Evolutionary conservation across 2,888 invertebrate genomes (phyloP).

Genomic region (Drosophila formosana): DNA sequence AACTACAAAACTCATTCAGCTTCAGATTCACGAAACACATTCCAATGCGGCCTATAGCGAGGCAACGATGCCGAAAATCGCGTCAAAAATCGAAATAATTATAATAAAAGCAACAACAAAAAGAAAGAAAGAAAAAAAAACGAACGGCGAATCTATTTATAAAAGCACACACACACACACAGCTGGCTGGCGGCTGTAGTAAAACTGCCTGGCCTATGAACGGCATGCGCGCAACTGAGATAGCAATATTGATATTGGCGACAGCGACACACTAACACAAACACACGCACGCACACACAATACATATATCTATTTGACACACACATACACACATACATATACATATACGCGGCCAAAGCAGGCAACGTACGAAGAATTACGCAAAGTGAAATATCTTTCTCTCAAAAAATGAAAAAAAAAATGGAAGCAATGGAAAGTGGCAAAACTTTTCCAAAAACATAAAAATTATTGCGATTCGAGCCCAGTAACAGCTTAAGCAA

Average conservation of each 20-base stretch:
- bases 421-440: slow-evolving; percentile 67
- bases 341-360: slow-evolving; percentile 55
- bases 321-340: slow-evolving; percentile 46
- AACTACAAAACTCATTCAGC: slow-evolving; percentile 54
- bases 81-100: slow-evolving; percentile 78
- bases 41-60: slow-evolving; percentile 58
- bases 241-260: slow-evolving; percentile 71
- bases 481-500: slow-evolving; percentile 25
- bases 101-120: slow-evolving; percentile 70
- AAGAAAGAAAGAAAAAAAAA: slow-evolving; percentile 61
- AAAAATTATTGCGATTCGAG: not conserved
- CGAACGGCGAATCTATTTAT: slow-evolving; percentile 80
- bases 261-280: slow-evolving; percentile 56
- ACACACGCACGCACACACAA: slow-evolving; percentile 51
- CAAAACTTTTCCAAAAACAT: too few relatives aligned
- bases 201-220: slow-evolving; percentile 60
- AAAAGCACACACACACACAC: slow-evolving; percentile 68
- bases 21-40: slow-evolving; percentile 57
- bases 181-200: slow-evolving; percentile 64
- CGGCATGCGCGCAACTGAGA: slow-evolving; percentile 58
- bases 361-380: slow-evolving; percentile 82
- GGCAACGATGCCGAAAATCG: slow-evolving; percentile 62
- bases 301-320: slow-evolving; percentile 21
- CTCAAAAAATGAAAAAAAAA: slow-evolving; percentile 63
- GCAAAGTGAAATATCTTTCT: slow-evolving; percentile 82